Conservation (phyloP, 2,888 invertebrate genomes). For the Acronicta alni region DNA sequence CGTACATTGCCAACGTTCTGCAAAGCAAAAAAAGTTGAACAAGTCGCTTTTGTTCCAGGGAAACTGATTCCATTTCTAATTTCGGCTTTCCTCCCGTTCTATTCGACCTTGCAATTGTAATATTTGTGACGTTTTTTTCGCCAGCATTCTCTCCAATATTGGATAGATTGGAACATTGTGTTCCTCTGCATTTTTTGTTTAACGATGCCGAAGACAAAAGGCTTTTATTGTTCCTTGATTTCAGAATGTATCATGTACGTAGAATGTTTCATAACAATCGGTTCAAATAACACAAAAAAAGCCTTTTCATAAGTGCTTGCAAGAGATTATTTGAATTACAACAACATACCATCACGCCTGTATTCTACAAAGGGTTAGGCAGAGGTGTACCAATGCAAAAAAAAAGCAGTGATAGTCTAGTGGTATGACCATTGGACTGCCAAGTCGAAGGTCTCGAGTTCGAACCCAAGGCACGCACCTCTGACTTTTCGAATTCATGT, state of each 20-base stretch:
- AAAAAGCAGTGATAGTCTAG: too few relatives aligned
- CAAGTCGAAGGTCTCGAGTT: too few relatives aligned
- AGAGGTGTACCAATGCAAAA: too few relatives aligned
- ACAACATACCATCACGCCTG: too few relatives aligned
- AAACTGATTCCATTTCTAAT: neutral
- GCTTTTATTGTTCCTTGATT: neutral
- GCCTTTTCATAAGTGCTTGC: too few relatives aligned
- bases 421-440: too few relatives aligned
- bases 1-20: neutral
- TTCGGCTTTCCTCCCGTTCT: neutral
- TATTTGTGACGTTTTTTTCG: slow-evolving; percentile 1
- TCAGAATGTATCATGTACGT: neutral
- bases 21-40: neutral
- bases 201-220: slow-evolving; percentile 13
- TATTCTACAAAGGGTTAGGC: too few relatives aligned
- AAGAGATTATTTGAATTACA: too few relatives aligned
- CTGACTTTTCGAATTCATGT: too few relatives aligned
- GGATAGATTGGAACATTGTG: slow-evolving; percentile 2
- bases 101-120: neutral
- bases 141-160: neutral
- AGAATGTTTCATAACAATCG: too few relatives aligned
- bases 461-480: too few relatives aligned
- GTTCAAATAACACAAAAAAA: too few relatives aligned
- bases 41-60: neutral
- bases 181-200: neutral